phyloP scores from a whole-genome alignment of 53 echinoderm and acorn worm genomes.

The Hippasteria phrygiana region DNA sequence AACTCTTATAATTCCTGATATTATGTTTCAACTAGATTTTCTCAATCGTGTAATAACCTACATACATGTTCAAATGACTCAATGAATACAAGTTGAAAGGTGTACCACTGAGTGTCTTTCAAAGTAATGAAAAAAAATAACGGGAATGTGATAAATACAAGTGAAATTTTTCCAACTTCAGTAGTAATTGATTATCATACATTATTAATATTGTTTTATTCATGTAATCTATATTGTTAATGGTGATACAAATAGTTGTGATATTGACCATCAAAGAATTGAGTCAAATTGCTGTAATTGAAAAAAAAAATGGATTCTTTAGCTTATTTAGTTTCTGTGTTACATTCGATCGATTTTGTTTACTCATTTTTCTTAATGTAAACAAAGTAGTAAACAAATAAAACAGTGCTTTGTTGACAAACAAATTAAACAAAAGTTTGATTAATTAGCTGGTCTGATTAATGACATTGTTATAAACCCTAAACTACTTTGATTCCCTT shows the following conservation, averaged over 20 bases:
- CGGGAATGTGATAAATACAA: no score
- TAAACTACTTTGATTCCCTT: background rate
- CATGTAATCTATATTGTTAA: no score
- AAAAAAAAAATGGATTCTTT: background rate
- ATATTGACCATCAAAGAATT: background rate
- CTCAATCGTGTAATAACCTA: no score
- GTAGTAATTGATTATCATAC: no score
- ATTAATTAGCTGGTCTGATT: background rate
- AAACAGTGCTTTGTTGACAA: conserved; percentile 10
- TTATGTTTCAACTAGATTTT: no score
- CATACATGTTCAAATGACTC: no score
- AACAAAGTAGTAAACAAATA: background rate
- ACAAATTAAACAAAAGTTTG: background rate
- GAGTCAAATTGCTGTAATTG: background rate
- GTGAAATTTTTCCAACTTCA: no score
- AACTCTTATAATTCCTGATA: no score
- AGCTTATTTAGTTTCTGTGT: background rate
- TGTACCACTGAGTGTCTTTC: no score
- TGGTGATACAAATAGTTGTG: background rate
- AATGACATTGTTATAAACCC: background rate
- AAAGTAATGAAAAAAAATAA: no score
- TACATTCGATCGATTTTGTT: background rate
- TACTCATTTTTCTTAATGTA: background rate
- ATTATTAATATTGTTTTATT: no score
- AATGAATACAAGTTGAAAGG: no score